phyloP scores from a whole-genome alignment of 1,140 invertebrate genomes.

The Drosophila athabasca region DNA sequence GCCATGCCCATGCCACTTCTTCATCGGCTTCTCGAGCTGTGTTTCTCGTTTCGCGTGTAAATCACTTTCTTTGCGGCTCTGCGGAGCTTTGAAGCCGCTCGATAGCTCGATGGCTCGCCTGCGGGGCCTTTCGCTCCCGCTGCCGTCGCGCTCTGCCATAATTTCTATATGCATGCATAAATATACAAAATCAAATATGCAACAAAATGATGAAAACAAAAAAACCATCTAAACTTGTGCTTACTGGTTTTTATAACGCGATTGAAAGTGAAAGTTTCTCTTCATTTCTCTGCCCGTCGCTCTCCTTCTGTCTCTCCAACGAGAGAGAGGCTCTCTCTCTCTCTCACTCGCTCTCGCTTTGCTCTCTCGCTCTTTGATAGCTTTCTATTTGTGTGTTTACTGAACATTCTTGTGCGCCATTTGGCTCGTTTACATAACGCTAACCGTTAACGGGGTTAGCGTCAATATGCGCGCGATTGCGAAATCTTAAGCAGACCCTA shows the following conservation, averaged over 20 bases:
- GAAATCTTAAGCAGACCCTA: conserved; percentile 16
- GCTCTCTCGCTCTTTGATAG: conserved; percentile 19
- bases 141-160: conserved; percentile 39
- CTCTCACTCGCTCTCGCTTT: conserved; percentile 13
- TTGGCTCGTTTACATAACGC: conserved; percentile 41
- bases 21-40: not conserved
- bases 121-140: conserved; percentile 58
- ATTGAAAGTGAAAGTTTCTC: conserved; percentile 76
- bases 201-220: conserved; percentile 20
- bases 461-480: conserved; percentile 21
- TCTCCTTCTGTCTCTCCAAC: conserved; percentile 5
- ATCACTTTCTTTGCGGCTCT: conserved; percentile 63
- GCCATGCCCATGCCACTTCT: not conserved
- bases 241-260: conserved; percentile 73
- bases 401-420: conserved; percentile 33
- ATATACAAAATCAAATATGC: conserved; percentile 65
- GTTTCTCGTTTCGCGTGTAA: conserved; percentile 30
- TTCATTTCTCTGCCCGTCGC: conserved; percentile 12
- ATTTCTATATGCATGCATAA: conserved; percentile 49
- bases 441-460: not conserved
- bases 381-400: conserved; percentile 59
- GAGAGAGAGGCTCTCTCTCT: conserved; percentile 2
- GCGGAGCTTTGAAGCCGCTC: conserved; percentile 30
- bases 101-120: conserved; percentile 3
- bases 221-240: conserved; percentile 43